These are phyloP conservation scores for Elmis aenea DNA, from an alignment of 2,888 invertebrate species.

Conservation along the genomic window DNA sequence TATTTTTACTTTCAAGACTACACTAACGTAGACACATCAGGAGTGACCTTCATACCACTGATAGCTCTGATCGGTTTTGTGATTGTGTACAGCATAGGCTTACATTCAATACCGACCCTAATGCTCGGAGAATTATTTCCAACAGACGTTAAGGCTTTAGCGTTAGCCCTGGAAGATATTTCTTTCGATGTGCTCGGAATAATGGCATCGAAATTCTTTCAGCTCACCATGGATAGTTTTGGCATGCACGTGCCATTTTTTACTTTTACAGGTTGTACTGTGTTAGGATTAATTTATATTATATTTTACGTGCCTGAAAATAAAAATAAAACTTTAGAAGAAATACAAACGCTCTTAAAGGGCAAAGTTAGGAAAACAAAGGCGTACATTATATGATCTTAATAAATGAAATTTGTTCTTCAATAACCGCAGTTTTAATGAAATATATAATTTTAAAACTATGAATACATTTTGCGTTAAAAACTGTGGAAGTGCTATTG, in stretches of 20 bases:
- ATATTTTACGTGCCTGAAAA: constrained; percentile 60
- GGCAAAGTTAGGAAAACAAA: no score
- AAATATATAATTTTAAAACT: no score
- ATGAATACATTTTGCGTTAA: no score
- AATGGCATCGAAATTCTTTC: constrained; percentile 48
- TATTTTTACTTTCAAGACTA: constrained; percentile 47
- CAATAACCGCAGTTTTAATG: no score
- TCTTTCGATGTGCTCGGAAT: constrained; percentile 49
- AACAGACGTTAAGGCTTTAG: constrained; percentile 51
- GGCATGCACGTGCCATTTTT: constrained; percentile 61
- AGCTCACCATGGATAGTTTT: constrained; percentile 51
- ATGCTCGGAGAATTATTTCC: constrained; percentile 54
- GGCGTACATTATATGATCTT: no score
- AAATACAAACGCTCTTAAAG: no score
- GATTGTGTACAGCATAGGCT: constrained; percentile 49
- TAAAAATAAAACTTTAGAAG: constrained; percentile 63
- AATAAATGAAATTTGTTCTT: no score
- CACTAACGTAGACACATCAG: constrained; percentile 44
- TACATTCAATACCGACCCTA: constrained; percentile 50
- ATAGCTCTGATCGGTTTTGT: constrained; percentile 49
- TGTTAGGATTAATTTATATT: constrained; percentile 58
- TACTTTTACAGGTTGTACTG: constrained; percentile 57
- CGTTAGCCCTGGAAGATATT: constrained; percentile 52
- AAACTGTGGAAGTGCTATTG: no score
- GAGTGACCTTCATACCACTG: no score